These are phyloP conservation scores for Heliothis virescens DNA, from an alignment of 1,140 invertebrate genomes.

Conservation along the genomic window DNA sequence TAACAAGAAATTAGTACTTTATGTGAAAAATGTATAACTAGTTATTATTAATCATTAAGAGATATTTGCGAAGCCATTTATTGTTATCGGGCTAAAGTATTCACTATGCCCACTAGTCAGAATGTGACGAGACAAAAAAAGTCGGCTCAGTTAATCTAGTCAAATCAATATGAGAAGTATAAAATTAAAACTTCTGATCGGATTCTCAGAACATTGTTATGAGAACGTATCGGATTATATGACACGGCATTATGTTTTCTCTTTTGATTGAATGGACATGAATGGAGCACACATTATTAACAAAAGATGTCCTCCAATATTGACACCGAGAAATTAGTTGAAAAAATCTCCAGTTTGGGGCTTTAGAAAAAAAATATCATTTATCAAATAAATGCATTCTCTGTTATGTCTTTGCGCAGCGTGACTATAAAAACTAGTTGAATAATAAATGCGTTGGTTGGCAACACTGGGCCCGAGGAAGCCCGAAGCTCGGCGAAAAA, in stretches of 20 bases:
- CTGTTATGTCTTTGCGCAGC: slow-evolving; percentile 83
- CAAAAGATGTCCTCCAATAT: slow-evolving; percentile 66
- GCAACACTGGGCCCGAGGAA: slow-evolving; percentile 79
- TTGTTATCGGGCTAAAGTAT: slow-evolving; percentile 55
- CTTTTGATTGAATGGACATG: slow-evolving; percentile 68
- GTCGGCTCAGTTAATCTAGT: slow-evolving; percentile 59
- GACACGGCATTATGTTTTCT: slow-evolving; percentile 65
- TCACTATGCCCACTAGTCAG: slow-evolving; percentile 52
- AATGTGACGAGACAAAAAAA: slow-evolving; percentile 55
- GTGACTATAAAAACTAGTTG: slow-evolving; percentile 84
- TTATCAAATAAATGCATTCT: slow-evolving; percentile 85
- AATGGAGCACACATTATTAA: slow-evolving; percentile 62
- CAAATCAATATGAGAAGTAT: slow-evolving; percentile 63
- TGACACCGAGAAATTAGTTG: slow-evolving; percentile 78
- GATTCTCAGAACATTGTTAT: slow-evolving; percentile 62
- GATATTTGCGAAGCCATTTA: slow-evolving; percentile 59
- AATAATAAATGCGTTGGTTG: slow-evolving; percentile 82
- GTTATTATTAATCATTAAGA: slow-evolving; percentile 62
- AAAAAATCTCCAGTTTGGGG: slow-evolving; percentile 65
- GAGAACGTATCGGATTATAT: slow-evolving; percentile 63
- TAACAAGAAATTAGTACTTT: slow-evolving; percentile 58
- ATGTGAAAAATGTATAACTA: slow-evolving; percentile 55
- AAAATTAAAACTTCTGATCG: slow-evolving; percentile 64
- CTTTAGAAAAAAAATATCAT: slow-evolving; percentile 77
- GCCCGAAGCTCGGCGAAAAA: slow-evolving; percentile 78